Conservation (phyloP, 2,113 vertebrate species). For the Phylloscopus trochilus region DNA sequence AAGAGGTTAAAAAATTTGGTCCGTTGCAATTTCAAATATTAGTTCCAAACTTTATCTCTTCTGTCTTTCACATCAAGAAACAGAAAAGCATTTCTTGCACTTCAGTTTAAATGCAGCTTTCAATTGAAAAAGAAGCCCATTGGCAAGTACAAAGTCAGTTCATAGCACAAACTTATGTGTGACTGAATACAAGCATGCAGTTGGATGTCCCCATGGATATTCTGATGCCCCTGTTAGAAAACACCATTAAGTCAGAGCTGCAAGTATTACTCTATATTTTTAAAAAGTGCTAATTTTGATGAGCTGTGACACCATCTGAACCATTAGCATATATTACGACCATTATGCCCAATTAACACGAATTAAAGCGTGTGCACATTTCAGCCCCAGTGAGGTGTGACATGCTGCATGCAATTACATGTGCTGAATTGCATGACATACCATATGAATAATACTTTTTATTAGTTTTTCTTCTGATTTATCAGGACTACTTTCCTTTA, state of each 20-base stretch:
- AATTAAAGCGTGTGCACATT: background rate
- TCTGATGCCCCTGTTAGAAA: background rate
- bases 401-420: conserved; percentile 73
- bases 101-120: background rate
- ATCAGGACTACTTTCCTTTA: conserved; percentile 87
- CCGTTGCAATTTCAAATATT: background rate
- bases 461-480: conserved; percentile 89
- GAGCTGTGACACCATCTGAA: background rate
- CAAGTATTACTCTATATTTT: background rate
- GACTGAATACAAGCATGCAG: background rate
- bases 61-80: background rate
- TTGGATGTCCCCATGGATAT: background rate
- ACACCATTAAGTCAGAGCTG: background rate
- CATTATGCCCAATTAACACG: background rate
- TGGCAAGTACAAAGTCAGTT: background rate
- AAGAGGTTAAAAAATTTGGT: background rate
- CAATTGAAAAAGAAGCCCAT: background rate
- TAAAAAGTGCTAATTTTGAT: background rate
- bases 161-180: conserved; percentile 31
- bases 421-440: conserved; percentile 77
- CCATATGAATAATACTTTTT: conserved; percentile 97
- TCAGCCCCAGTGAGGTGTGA: conserved; percentile 39
- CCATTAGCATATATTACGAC: background rate
- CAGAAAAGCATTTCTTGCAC: background rate
- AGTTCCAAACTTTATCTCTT: background rate